These are phyloP conservation scores for Pelmatolapia mariae DNA, from an alignment of 2,113 vertebrate genomes.

Conservation along the genomic window DNA sequence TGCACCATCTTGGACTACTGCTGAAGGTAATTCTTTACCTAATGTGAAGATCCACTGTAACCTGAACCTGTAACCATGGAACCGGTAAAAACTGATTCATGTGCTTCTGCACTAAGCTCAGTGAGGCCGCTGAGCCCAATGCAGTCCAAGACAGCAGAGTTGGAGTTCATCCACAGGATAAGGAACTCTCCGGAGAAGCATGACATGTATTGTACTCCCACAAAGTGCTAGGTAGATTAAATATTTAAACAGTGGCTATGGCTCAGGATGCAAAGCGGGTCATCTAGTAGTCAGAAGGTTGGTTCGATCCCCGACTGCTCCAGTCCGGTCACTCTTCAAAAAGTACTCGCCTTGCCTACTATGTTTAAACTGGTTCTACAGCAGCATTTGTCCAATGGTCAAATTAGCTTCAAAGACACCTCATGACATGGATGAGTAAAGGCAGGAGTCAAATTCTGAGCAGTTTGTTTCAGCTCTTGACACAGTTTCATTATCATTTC, in stretches of 20 bases:
- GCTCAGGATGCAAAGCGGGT: not conserved
- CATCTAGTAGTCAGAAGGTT: not conserved
- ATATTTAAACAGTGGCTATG: not conserved
- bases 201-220: not conserved
- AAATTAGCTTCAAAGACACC: not conserved
- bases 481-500: not conserved
- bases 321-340: not conserved
- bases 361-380: not conserved
- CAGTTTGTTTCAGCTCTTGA: not conserved
- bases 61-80: not conserved
- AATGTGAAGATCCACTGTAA: not conserved
- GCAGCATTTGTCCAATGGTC: not conserved
- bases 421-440: not conserved
- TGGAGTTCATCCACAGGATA: not conserved
- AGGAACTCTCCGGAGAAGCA: not conserved
- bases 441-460: not conserved
- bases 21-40: not conserved
- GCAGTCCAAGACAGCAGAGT: not conserved
- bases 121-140: not conserved
- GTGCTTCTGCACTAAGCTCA: not conserved
- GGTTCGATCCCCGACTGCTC: not conserved
- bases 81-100: not conserved
- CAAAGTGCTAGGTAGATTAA: not conserved
- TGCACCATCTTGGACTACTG: not conserved
- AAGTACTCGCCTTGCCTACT: not conserved